These are phyloP conservation scores for Oegoconia quadripuncta DNA, from an alignment of 2,888 invertebrate genomes.

Conservation along the genomic window DNA sequence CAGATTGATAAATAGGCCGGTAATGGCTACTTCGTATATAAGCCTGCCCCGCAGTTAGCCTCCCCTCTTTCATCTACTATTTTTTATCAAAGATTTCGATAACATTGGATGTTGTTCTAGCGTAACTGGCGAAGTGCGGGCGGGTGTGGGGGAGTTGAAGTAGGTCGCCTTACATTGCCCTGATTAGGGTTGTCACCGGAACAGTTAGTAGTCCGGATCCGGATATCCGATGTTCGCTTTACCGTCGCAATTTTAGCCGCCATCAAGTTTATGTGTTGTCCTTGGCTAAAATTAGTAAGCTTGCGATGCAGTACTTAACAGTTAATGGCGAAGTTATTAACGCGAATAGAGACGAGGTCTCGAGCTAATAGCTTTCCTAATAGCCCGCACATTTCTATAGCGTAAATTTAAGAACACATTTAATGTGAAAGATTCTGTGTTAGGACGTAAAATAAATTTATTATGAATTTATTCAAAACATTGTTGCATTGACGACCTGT, in stretches of 20 bases:
- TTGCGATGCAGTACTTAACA: no score
- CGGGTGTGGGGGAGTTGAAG: constrained; percentile 31
- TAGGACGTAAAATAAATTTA: no score
- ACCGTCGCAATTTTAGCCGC: not conserved
- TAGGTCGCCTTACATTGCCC: constrained; percentile 27
- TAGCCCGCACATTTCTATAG: no score
- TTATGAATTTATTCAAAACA: no score
- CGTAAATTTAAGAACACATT: no score
- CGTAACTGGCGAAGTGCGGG: constrained; percentile 23
- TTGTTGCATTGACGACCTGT: no score
- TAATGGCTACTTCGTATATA: constrained; percentile 14
- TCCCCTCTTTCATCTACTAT: constrained; percentile 29
- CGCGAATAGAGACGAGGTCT: no score
- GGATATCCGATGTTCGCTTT: constrained; percentile 5
- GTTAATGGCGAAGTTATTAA: no score
- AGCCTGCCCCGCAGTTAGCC: constrained; percentile 12
- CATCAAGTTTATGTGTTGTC: not conserved
- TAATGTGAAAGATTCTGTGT: no score
- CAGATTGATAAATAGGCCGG: constrained; percentile 9
- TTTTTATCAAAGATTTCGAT: constrained; percentile 41
- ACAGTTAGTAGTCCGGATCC: constrained; percentile 5
- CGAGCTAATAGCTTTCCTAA: no score
- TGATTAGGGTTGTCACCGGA: constrained; percentile 11
- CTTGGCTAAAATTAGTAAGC: not conserved
- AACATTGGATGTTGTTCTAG: constrained; percentile 34